Base-by-base conservation (phyloP, 92 coral and sea anemone species). In the Porites evermanni region DNA sequence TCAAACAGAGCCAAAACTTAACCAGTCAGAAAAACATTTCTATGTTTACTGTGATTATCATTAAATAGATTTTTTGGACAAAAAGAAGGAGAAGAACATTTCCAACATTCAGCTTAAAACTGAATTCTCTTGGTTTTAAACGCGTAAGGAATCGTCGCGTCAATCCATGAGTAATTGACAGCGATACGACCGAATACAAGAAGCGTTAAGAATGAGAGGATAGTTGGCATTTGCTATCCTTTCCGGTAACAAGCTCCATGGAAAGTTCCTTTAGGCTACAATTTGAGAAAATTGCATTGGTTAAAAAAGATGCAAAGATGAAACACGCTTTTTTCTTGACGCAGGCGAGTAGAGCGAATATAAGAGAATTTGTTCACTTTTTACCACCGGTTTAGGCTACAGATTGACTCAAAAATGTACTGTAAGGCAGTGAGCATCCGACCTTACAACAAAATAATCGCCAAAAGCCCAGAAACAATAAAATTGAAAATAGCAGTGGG, bases 1-100 rank as follows among this genome's bases (percentile, higher is more conserved):
- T 81, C 85, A 58, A 32, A 7, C 47, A n/a, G 29, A 70, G 56
- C 58, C 44, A 14, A 68, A 80, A 61, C 44, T 75, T 81, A 81
- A 81, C 67, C 56, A 32, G n/a, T 69, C 19, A 32, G 32, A 20
- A 68, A 20, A 63, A 81, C 38, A n/a, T 56, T 14, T 70, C 86
- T 38, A 38, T 38, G 47, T 38, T 38, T 38, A 38, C 5, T 38
- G 47, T 11, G 38, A 16, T 10, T 17, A 60, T 18, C 8, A 78
- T 32, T 29, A 19, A 77, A 59, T 26, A 8, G 5, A 38, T 11
- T 8, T 11, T n/a, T 18, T 74, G 23, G 9, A 52, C 12, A 2
- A 20, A 5, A 53, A 53, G 19, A 53, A 1, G 56, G 20, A 4
- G 44, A 72, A 6, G 47, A 38, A 38, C 47, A 38, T 38, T 38